Evolutionary conservation across 1,140 invertebrate species (phyloP).

Genomic region (Arctopsyche grandis): DNA sequence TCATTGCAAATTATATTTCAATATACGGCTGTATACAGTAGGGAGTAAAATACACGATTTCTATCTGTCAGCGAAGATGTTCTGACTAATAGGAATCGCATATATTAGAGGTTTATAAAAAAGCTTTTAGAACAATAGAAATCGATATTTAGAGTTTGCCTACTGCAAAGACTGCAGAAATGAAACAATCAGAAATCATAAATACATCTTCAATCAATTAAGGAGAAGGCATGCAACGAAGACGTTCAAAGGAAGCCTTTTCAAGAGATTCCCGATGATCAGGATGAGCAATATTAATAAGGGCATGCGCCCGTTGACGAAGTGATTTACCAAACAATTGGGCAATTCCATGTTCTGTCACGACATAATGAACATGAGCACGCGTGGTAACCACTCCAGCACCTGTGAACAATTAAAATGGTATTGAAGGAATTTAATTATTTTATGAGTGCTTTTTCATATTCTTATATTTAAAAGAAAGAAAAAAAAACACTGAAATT

Average conservation of each 20-base stretch:
- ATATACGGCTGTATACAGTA: too few relatives aligned
- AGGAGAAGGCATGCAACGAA: conserved; percentile 86
- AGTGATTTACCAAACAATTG: conserved; percentile 90
- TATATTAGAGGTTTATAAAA: too few relatives aligned
- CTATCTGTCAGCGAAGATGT: too few relatives aligned
- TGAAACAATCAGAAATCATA: too few relatives aligned
- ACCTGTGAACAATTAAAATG: conserved; percentile 67
- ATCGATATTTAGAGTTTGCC: too few relatives aligned
- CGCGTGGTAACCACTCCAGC: conserved; percentile 93
- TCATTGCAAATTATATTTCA: too few relatives aligned
- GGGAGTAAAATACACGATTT: too few relatives aligned
- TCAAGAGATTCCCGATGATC: conserved; percentile 87
- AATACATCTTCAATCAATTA: not conserved
- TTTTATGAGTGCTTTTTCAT: too few relatives aligned
- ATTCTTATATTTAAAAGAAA: conserved; percentile 39
- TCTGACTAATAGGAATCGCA: too few relatives aligned
- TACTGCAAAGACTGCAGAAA: too few relatives aligned
- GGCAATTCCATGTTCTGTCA: conserved; percentile 93
- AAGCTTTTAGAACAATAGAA: too few relatives aligned
- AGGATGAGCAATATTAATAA: conserved; percentile 92
- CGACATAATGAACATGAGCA: conserved; percentile 92
- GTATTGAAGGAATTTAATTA: conserved; percentile 38
- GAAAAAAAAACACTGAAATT: not conserved
- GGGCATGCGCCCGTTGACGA: conserved; percentile 86
- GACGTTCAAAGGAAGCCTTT: conserved; percentile 87